Evolutionary conservation across 2,888 invertebrate genomes (phyloP).

Genomic region (Gisinianus flammeolus): DNA sequence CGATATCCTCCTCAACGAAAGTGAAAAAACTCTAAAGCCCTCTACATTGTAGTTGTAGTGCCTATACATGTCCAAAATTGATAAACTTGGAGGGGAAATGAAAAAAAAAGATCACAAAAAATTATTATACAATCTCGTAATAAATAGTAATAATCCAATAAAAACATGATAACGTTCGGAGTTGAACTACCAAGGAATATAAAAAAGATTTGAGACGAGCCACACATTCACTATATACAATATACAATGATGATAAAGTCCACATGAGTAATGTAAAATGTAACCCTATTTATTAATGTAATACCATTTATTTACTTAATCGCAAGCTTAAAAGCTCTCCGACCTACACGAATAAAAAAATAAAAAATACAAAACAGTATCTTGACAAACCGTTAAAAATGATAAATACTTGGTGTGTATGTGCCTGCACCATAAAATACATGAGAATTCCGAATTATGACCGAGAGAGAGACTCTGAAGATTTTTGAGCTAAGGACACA

Average conservation of each 20-base stretch:
- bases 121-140: too few relatives aligned
- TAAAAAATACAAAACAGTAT: background rate
- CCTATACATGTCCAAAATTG: too few relatives aligned
- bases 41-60: too few relatives aligned
- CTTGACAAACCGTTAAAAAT: conserved; percentile 10
- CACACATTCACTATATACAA: background rate
- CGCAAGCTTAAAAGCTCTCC: conserved; percentile 4
- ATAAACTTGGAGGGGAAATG: too few relatives aligned
- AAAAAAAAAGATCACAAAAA: too few relatives aligned
- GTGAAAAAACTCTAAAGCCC: too few relatives aligned
- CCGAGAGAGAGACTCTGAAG: background rate
- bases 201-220: background rate
- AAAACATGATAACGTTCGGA: background rate
- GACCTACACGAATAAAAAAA: conserved; percentile 14
- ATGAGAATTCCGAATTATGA: background rate
- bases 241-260: background rate
- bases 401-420: background rate
- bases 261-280: conserved; percentile 29
- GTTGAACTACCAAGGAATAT: background rate
- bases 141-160: background rate
- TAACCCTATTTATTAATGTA: conserved; percentile 30
- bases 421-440: background rate
- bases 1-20: too few relatives aligned
- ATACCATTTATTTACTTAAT: conserved; percentile 16
- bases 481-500: background rate